Percentiles rank a stretch among this genome's conserved stretches.
Conservation (phyloP, 2,797 vertebrate genomes). For the Vespertilio murinus region DNA sequence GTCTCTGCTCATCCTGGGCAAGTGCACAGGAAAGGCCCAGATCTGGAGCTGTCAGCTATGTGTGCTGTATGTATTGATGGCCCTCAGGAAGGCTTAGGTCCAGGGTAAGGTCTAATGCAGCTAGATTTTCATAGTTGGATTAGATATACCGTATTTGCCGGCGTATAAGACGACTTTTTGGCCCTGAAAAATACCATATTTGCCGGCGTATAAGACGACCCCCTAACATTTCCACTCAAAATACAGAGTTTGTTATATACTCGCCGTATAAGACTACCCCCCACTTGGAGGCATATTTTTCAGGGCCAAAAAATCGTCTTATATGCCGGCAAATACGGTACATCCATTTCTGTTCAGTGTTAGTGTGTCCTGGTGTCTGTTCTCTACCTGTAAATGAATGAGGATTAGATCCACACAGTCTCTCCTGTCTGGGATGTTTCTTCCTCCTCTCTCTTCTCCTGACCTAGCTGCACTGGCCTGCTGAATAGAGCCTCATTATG, state of each 20-base stretch:
- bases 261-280: no score
- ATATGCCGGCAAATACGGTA: no score
- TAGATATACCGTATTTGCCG: no score
- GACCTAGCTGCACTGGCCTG: slow-evolving; percentile 59
- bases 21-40: background rate
- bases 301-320: no score
- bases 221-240: no score
- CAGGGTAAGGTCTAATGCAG: background rate
- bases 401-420: background rate
- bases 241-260: no score
- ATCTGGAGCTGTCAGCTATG: background rate
- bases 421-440: background rate
- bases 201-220: no score
- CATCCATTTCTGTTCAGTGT: background rate
- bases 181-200: no score
- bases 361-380: slow-evolving; percentile 34
- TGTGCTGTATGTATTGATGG: background rate
- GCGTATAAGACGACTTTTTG: no score
- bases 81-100: background rate
- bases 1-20: background rate
- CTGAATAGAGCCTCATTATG: slow-evolving; percentile 80
- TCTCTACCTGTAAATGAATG: background rate
- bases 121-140: background rate
- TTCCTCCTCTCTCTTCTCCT: background rate
- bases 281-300: no score